A percentile compares a stretch with the other conserved stretches of the same genome.
Evolutionary conservation across 2,797 vertebrate genomes (phyloP).

Genomic region (Muscicapa striata): DNA sequence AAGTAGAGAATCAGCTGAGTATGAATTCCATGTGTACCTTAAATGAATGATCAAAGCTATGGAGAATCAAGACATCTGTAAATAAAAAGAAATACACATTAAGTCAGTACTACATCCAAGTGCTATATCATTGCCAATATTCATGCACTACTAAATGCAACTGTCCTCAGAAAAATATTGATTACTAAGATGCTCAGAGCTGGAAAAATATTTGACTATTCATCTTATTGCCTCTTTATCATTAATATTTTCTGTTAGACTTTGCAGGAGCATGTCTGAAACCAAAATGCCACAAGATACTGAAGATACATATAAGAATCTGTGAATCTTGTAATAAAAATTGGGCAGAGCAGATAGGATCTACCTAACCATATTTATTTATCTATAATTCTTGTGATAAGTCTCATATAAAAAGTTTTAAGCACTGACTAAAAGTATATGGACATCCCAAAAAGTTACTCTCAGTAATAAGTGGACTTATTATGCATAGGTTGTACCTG

Average conservation of each 20-base stretch:
- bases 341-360: background rate
- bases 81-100: background rate
- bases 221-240: background rate
- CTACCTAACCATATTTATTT: background rate
- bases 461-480: background rate
- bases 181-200: background rate
- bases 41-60: background rate
- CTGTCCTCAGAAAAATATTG: background rate
- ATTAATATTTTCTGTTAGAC: background rate
- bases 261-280: background rate
- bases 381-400: background rate
- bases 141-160: background rate
- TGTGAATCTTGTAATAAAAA: background rate
- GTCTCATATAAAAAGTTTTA: background rate
- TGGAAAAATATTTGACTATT: slow-evolving; percentile 1
- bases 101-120: background rate
- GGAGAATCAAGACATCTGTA: background rate
- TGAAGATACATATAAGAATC: background rate
- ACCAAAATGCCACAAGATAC: background rate
- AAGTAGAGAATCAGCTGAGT: background rate
- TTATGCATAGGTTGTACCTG: background rate
- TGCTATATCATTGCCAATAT: background rate
- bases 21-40: background rate
- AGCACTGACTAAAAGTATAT: background rate
- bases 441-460: background rate